Evolutionary conservation across 2,797 vertebrate genomes (phyloP).

Genomic region (Crocodylus rhombifer): DNA sequence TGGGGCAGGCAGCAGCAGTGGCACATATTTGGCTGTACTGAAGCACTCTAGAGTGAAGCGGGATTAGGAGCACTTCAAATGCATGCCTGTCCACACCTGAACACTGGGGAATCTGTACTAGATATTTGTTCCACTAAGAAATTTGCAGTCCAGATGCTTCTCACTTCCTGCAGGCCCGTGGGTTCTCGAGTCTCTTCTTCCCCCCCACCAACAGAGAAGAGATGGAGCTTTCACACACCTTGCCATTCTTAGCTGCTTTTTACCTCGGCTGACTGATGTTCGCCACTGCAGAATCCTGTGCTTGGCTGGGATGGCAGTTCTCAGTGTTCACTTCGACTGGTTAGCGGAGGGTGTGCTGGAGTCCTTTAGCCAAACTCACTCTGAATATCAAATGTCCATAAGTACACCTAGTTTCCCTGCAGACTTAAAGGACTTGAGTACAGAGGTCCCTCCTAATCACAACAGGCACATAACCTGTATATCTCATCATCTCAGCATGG

Average conservation of each 20-base stretch:
- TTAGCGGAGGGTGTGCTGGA: not conserved
- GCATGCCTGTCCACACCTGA: not conserved
- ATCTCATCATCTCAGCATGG: not conserved
- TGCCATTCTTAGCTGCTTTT: not conserved
- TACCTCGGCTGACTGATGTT: not conserved
- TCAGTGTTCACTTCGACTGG: not conserved
- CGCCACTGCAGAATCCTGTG: not conserved
- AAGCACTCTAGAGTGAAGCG: too few species aligned
- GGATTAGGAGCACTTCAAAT: too few species aligned
- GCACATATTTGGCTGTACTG: too few species aligned
- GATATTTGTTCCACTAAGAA: slow-evolving; percentile 24
- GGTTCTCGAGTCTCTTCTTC: not conserved
- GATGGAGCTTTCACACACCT: not conserved
- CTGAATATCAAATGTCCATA: not conserved
- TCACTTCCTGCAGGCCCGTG: not conserved
- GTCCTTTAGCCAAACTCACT: not conserved
- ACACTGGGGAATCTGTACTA: not conserved
- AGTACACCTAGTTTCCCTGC: not conserved
- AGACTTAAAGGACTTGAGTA: not conserved
- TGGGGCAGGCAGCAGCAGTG: too few species aligned
- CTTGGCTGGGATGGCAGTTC: not conserved
- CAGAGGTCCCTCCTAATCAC: not conserved
- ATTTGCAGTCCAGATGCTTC: not conserved
- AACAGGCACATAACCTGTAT: not conserved
- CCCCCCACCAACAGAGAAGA: not conserved